Evolutionary conservation across 1,140 invertebrate genomes (phyloP).

Genomic region (Carcinoscorpius rotundicauda): DNA sequence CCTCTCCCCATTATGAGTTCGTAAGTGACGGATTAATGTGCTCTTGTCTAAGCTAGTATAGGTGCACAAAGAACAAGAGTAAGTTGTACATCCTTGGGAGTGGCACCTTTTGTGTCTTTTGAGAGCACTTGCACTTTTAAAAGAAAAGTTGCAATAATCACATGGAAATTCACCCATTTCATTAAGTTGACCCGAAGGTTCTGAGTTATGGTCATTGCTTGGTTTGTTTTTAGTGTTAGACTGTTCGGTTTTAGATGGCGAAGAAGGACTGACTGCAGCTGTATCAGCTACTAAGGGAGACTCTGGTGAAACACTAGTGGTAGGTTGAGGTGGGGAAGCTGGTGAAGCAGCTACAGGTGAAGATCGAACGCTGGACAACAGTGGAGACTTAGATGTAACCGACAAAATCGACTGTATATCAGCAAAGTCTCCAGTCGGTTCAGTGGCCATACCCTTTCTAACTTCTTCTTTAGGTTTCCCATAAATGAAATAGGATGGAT

Average conservation of each 20-base stretch:
- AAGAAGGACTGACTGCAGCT: conserved; percentile 23
- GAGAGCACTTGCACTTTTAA: conserved; percentile 40
- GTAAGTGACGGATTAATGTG: conserved; percentile 73
- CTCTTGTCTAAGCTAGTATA: conserved; percentile 79
- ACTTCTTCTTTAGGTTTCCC: conserved; percentile 11
- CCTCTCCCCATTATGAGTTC: conserved; percentile 84
- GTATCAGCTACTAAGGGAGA: conserved; percentile 27
- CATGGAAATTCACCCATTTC: conserved; percentile 2
- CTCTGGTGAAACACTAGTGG: conserved; percentile 6
- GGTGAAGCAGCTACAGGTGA: conserved; percentile 21
- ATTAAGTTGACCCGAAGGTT: neutral
- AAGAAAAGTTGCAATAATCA: conserved; percentile 14
- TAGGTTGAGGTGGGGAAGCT: conserved; percentile 17
- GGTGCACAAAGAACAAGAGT: conserved; percentile 83
- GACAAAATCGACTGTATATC: conserved; percentile 69
- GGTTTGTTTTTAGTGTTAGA: neutral
- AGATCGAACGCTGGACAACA: conserved; percentile 32
- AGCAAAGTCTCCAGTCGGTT: conserved; percentile 43
- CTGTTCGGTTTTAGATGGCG: conserved; percentile 19
- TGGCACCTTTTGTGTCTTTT: conserved; percentile 67
- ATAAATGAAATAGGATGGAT: conserved; percentile 12
- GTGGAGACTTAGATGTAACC: conserved; percentile 49
- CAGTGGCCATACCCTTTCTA: neutral
- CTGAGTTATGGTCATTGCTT: neutral
- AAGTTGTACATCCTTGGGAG: conserved; percentile 39